phyloP scores from a whole-genome alignment of 2,113 vertebrate genomes.

The Sinocyclocheilus anshuiensis region DNA sequence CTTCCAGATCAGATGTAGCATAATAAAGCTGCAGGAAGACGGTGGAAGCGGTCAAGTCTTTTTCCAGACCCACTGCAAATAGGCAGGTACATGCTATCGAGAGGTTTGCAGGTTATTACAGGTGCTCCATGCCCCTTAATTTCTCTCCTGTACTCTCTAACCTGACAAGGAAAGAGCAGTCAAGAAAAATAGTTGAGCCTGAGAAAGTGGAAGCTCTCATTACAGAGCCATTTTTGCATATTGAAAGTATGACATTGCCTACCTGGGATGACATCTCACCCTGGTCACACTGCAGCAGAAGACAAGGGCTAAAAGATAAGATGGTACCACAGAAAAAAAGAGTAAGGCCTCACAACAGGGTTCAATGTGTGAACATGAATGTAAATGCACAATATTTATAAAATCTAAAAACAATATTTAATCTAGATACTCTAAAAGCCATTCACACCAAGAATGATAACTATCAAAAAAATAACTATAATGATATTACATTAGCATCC shows the following conservation, averaged over 20 bases:
- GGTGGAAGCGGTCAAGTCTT: slow-evolving; percentile 9
- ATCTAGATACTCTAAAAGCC: neutral
- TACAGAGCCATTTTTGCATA: neutral
- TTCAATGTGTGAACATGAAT: no score
- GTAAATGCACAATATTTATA: no score
- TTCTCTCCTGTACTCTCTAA: neutral
- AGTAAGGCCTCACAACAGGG: no score
- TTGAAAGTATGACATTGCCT: neutral
- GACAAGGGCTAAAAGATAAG: neutral
- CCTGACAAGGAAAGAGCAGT: neutral
- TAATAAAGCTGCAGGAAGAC: neutral
- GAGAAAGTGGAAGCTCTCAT: neutral
- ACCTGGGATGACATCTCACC: neutral
- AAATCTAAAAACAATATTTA: neutral
- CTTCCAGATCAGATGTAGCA: slow-evolving; percentile 29
- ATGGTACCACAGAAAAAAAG: neutral
- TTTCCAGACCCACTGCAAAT: slow-evolving; percentile 2
- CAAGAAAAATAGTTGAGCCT: neutral
- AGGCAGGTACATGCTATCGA: neutral
- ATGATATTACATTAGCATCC: no score
- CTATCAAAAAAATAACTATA: no score
- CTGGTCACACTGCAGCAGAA: neutral
- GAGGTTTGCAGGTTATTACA: slow-evolving; percentile 7
- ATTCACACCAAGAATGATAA: no score
- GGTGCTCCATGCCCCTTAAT: neutral